Base-by-base conservation (phyloP, 1,140 invertebrate genomes). In the Periplaneta americana region DNA sequence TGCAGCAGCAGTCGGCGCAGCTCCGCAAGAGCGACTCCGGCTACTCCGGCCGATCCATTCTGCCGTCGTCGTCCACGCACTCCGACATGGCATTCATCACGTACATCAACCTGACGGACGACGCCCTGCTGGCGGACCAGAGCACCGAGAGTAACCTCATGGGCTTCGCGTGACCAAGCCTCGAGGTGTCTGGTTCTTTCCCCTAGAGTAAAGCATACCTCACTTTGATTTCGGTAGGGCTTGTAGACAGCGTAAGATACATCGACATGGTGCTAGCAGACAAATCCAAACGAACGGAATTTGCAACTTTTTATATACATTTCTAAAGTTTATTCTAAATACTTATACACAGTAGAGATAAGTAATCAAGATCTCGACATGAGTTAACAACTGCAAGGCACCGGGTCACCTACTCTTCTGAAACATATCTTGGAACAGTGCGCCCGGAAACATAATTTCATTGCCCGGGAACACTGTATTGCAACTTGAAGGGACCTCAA, bases 11-110 rank as follows among this genome's bases (percentile, higher is more conserved):
- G 48, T 39, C 77, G 5, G 34, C 32, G 6, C 74, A 76, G 28
- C 17, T 75, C 28, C 57, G 76, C 13, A 81, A 81, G 66, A 83
- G 80, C 28, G 82, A 81, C 13, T 83, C 82, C 17, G 34, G 66
- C 10, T 74, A 39, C 18, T 81, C 82, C 2, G 80, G 76, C 3
- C 76, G 80, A 5, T 81, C 82, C 22, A 81, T 81, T 39, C 77
- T 83, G 6, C 80, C 32, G n/a, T 81, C 82, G 22, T 83, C 82
- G 13, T 83, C 82, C 39, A 83, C 80, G 3, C 82, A 81, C 32
- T 83, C 82, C 10, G 80, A 83, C 57, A 81, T 83, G 82, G 82
- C 80, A 4, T 83, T 83, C 77, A 81, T 83, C 34, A 83, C 82
- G 15, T 83, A 81, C 77, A 83, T 83, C 76, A 81, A 66, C 31